Base-by-base conservation (phyloP, 2,797 vertebrate species). In the Otus scops region DNA sequence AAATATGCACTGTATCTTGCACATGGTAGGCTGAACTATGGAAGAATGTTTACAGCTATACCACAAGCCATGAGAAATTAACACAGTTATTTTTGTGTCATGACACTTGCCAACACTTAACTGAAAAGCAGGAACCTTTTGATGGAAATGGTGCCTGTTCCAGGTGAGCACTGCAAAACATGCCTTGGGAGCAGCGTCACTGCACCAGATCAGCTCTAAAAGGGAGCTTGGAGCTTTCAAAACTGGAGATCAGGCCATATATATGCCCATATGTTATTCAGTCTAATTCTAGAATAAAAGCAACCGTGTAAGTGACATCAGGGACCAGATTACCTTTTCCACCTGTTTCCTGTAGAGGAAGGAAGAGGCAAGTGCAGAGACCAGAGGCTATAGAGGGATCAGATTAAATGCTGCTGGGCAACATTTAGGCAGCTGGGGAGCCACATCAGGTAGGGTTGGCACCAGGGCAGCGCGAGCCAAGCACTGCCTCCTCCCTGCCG, bases 11-110 rank as follows among this genome's bases (percentile, higher is more conserved):
- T n/a, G 39, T 21, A 59, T 28, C 23, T 82, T 87, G 32, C 38
- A 89, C 26, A 57, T 4, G 9, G 32, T 45, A 56, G 77, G 47
- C 32, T 89, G 53, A 87, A 71, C 45, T 36, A 56, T 4, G 7
- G 43, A 61, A 64, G 77, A 71, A 59, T 1, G 1, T 64, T 70
- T 75, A 68, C 36, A 75, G 57, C 32, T 48, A 28, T 45, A 51
- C 19, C 17, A 63, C 3, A 3, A 91, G 53, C 61, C 63, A 61
- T 34, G 27, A 87, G 45, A 65, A 79, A 76, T 79, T 30, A 76
- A 39, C 69, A 85, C 28, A 53, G 74, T 34, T 87, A 45, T 13
- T 94, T 85, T 53, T 50, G 83, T 80, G 68, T 26, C 76, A 28
- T 39, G 38, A 71, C n/a, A 54, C 59, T 65, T 71, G 60, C 32